phyloP scores from a whole-genome alignment of 2,113 vertebrate species.

The Tetraodon nigroviridis region DNA sequence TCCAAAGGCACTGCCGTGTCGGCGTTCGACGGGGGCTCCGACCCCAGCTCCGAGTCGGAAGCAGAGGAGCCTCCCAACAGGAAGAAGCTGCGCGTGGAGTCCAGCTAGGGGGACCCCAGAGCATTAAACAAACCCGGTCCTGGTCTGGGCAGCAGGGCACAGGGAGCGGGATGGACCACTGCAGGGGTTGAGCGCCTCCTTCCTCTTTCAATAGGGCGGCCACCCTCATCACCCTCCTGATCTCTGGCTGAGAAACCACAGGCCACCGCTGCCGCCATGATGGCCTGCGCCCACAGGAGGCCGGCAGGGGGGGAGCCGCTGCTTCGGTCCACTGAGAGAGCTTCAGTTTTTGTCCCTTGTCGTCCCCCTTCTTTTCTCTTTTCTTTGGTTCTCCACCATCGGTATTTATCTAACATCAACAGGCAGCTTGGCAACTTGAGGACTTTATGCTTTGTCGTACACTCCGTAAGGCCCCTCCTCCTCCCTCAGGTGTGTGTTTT shows the following conservation, averaged over 20 bases:
- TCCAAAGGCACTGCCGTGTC: constrained; percentile 97
- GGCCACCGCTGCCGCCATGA: constrained; percentile 32
- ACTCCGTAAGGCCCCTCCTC: constrained; percentile 42
- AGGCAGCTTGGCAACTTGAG: constrained; percentile 75
- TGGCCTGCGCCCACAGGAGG: constrained; percentile 50
- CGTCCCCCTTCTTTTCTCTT: constrained; percentile 23
- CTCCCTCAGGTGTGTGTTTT: constrained; percentile 35
- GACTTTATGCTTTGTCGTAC: constrained; percentile 67
- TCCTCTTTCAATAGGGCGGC: constrained; percentile 9
- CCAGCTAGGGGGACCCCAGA: constrained; percentile 75
- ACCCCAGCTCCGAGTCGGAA: constrained; percentile 95
- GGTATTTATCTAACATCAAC: constrained; percentile 39
- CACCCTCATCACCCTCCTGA: neutral
- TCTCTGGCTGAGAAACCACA: constrained; percentile 60
- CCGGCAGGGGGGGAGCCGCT: constrained; percentile 42
- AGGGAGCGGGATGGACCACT: constrained; percentile 37
- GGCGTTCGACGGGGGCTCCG: constrained; percentile 94
- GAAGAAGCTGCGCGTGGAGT: constrained; percentile 94
- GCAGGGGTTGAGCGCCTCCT: constrained; percentile 16
- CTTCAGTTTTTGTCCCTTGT: constrained; percentile 55
- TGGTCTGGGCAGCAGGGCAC: constrained; percentile 23
- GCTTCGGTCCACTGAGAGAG: constrained; percentile 44
- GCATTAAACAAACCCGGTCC: neutral
- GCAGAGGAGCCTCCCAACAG: constrained; percentile 87
- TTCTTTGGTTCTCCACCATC: constrained; percentile 38